Base-by-base conservation (phyloP, 2,888 invertebrate species). In the Stegophylla sp. region DNA sequence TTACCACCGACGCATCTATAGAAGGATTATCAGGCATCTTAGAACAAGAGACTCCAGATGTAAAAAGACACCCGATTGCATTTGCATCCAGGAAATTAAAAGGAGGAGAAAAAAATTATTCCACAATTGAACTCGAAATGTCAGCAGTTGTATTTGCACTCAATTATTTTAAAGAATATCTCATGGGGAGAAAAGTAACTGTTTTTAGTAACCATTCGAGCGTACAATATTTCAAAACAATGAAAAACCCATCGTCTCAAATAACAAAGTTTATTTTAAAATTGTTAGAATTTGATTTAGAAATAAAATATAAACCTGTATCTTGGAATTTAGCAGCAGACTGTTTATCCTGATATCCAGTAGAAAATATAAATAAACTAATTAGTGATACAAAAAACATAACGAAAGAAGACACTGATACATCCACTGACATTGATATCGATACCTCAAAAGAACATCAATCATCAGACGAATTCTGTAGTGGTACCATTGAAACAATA, bases 11-110 rank as follows among this genome's bases (percentile, higher is more conserved):
- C 34, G 34, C 61, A 1, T 61, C 17, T 17, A 17, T 64, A 12
- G 64, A 41, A 3, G 41, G 64, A 17, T n/a, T 81, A 59, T 67
- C 61, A 26, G 81, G 74, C 13, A 73, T 82, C 17, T 15, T 81
- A 12, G 20, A 41, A 28, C 82, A 82, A 61, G 20, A 34, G 34
- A 45, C 61, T 15, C 61, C 61, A n/a, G 56, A 82, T 43, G 71
- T 17, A 53, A 53, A 53, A 53, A 53, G n/a, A 53, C 51, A 53
- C 4, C 51, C 51, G 3, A 53, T 53, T 3, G n/a, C 5, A 3
- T 53, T 7, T 48, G 20, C 64, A 13, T 28, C 64, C 5, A 71
- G 51, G 3, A 71, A 71, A 53, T 20, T 71, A 9, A 71, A 71
- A 28, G 48, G 48, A 5, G 67, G 48, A 3, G 67, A 67, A 17